Evolutionary conservation across 2,797 vertebrate species (phyloP), one percentile per base, ranked within the genome.

Genomic region (Prionace glauca): DNA sequence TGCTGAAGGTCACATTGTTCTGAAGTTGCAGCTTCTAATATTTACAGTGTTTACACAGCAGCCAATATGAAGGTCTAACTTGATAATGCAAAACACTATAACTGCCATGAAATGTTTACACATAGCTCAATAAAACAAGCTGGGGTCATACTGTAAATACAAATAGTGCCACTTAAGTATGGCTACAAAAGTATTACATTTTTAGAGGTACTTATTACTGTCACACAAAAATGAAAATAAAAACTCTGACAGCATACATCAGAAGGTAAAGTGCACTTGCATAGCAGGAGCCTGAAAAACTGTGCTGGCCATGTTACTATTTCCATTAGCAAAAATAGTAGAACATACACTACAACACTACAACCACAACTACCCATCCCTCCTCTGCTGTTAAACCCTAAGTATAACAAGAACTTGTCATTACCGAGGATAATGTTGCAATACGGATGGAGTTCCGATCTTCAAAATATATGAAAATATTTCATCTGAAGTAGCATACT

Each of bases 41-140:
- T 74, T 94, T 94, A 74, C 69, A 94, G 45, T 95, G 71, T 95
- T 95, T 95, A 95, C 60, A 95, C 93, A n/a, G 71, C 71, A 56
- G 41, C 71, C 45, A 77, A 72, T 74, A 77, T 95, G 93, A 95
- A 95, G 93, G 93, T n/a, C 71, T 50, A 95, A 50, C 71, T 56
- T 77, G 41, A 95, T 95, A 95, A 56, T 8, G 74, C 93, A 95
- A 95, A 95, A 95, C 93, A 95, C 69, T n/a, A 60, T 20, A 95
- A 95, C 72, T 95, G 71, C 24, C 71, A 60, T 11, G 45, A 77
- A 95, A 32, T 95, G 60, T 95, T 95, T 95, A 77, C 71, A 77
- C 69, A 32, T 77, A 60, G 71, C 69, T 77, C 8, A 22, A 56
- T n/a, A 95, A 95, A 77, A 77, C 92, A 94, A 72, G 24, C 36